Conservation (phyloP, 2,113 vertebrate species). For the Ceratotherium simum region DNA sequence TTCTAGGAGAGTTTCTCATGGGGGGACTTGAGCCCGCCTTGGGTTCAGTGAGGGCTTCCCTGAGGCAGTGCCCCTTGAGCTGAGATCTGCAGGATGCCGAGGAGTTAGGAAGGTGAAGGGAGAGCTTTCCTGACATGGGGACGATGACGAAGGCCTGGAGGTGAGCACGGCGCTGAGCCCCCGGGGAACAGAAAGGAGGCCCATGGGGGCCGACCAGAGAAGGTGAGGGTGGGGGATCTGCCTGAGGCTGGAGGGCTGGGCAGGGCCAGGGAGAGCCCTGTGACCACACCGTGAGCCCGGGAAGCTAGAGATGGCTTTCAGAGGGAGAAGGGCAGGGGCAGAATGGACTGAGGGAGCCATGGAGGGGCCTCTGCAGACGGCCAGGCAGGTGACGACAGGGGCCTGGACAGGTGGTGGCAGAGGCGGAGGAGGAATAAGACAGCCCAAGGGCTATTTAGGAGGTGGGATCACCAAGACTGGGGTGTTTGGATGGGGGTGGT, state of each 20-base stretch:
- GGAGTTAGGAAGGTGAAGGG: not conserved
- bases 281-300: rapidly evolving
- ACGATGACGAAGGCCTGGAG: not conserved
- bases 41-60: not conserved
- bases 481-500: not conserved
- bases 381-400: not conserved
- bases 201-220: not conserved
- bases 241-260: not conserved
- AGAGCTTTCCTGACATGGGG: not conserved
- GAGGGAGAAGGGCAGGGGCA: not conserved
- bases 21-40: not conserved
- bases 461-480: not conserved
- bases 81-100: not conserved
- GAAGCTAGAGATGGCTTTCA: not conserved
- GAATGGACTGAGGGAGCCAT: not conserved
- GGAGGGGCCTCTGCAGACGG: not conserved
- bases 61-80: not conserved
- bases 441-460: not conserved
- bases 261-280: not conserved
- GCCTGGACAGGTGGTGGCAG: not conserved
- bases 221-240: too few relatives aligned
- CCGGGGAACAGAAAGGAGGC: not conserved
- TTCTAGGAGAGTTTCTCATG: not conserved
- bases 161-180: not conserved
- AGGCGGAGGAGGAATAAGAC: not conserved